Evolutionary conservation across 2,113 vertebrate genomes (phyloP).

Genomic region (Conger conger): DNA sequence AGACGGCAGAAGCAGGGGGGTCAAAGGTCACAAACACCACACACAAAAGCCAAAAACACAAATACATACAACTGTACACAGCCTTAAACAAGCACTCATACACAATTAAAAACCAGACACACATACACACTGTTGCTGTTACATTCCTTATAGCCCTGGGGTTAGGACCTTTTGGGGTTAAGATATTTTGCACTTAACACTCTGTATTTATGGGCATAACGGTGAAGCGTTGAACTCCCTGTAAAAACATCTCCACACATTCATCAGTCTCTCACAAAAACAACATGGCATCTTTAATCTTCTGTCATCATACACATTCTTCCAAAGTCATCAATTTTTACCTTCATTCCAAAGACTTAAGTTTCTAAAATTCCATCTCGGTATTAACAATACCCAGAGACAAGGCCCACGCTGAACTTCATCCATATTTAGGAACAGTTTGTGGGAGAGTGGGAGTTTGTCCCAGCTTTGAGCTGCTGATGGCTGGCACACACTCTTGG

Average conservation of each 20-base stretch:
- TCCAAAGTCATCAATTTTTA: not conserved
- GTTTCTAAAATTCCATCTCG: not conserved
- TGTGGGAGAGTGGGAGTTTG: not conserved
- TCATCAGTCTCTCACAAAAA: not conserved
- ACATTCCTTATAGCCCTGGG: not conserved
- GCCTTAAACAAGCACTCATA: not conserved
- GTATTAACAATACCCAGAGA: not conserved
- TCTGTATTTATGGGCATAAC: not conserved
- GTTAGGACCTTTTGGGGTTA: not conserved
- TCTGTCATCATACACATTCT: not conserved
- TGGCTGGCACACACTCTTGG: not conserved
- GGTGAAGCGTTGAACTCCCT: not conserved
- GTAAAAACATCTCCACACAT: conserved; percentile 6
- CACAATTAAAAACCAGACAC: not conserved
- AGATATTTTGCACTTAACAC: not conserved
- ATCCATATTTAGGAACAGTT: not conserved
- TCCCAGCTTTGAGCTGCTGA: not conserved
- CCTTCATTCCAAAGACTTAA: not conserved
- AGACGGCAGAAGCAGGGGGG: conserved; percentile 30
- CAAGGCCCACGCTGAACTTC: not conserved
- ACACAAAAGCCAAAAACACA: not conserved
- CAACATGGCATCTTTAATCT: not conserved
- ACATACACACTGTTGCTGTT: conserved; percentile 12
- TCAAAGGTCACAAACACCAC: conserved; percentile 24
- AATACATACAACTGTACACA: not conserved